phyloP scores from a whole-genome alignment of 2,888 invertebrate species.

The Leuctra nigra region DNA sequence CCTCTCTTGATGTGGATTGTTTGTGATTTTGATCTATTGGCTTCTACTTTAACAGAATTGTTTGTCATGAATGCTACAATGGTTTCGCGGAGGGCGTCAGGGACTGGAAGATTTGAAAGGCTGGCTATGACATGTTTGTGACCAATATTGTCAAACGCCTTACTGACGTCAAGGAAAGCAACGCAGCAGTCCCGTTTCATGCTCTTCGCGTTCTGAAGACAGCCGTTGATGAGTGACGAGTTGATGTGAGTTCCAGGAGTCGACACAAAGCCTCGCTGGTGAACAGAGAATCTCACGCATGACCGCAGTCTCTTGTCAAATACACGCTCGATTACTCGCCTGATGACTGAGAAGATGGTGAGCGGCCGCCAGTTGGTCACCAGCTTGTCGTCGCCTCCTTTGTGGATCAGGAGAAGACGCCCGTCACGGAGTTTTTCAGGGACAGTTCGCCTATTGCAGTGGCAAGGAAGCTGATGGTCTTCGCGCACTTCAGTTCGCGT shows the following conservation, averaged over 20 bases:
- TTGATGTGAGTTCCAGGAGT: constrained; percentile 2
- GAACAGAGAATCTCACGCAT: background rate
- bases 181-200: background rate
- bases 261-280: constrained; percentile 2
- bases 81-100: background rate
- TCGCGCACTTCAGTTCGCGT: background rate
- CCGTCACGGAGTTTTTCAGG: background rate
- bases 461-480: background rate
- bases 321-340: background rate
- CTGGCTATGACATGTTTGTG: background rate
- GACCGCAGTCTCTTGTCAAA: background rate
- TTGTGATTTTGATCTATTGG: background rate
- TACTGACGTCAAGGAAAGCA: constrained; percentile 6
- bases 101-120: background rate
- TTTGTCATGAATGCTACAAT: background rate
- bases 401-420: background rate
- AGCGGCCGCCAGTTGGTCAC: background rate
- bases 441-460: background rate
- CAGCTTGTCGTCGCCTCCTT: background rate
- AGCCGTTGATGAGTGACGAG: background rate
- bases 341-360: background rate
- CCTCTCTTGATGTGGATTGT: background rate
- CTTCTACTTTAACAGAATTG: background rate
- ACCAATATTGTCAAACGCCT: constrained; percentile 1
- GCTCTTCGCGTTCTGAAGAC: background rate